phyloP scores from a whole-genome alignment of 2,888 invertebrate species.

The Tipula unca region DNA sequence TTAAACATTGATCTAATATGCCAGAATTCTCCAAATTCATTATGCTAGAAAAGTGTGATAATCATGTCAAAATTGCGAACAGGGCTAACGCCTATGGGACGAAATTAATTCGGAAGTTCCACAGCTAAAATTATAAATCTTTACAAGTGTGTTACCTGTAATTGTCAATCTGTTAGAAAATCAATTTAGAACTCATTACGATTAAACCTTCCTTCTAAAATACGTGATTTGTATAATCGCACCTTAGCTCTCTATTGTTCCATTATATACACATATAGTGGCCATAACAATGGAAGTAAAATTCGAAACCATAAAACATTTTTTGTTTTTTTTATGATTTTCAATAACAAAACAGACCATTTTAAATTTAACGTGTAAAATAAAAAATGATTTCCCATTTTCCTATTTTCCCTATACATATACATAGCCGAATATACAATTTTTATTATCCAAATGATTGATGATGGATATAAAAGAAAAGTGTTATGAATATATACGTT shows the following conservation, averaged over 20 bases:
- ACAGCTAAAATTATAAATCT: too few species aligned
- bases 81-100: too few species aligned
- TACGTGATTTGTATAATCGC: not conserved
- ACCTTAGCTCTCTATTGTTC: not conserved
- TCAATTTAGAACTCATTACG: not conserved
- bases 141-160: too few species aligned
- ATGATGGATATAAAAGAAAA: slow-evolving; percentile 14
- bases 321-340: not conserved
- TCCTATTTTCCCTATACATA: not conserved
- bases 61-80: too few species aligned
- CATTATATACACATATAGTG: not conserved
- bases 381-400: not conserved
- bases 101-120: too few species aligned
- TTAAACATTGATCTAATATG: too few species aligned
- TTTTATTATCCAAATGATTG: slow-evolving; percentile 16
- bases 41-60: too few species aligned
- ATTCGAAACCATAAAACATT: not conserved
- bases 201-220: not conserved
- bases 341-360: not conserved
- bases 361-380: not conserved
- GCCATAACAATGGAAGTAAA: not conserved
- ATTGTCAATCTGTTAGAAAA: too few species aligned
- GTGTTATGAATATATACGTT: not conserved
- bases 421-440: not conserved
- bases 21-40: too few species aligned